Evolutionary conservation across 2,797 vertebrate genomes (phyloP).

Genomic region (Mus caroli): DNA sequence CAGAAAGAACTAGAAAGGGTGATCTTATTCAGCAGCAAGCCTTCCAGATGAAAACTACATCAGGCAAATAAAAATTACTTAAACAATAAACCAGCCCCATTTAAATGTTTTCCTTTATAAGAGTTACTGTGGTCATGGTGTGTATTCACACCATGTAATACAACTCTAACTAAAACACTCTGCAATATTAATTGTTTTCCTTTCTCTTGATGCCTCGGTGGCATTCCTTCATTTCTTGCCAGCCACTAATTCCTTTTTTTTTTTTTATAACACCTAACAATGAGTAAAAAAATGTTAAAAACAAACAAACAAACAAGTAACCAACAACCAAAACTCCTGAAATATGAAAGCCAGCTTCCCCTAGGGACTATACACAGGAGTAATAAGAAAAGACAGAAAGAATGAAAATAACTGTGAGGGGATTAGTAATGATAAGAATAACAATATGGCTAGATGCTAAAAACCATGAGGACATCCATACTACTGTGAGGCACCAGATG

Average conservation of each 20-base stretch:
- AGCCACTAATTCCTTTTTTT: background rate
- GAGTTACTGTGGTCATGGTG: background rate
- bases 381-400: too few relatives aligned
- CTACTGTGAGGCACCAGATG: background rate
- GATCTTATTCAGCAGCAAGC: background rate
- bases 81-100: background rate
- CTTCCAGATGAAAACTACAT: background rate
- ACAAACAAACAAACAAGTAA: background rate
- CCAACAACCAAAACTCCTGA: background rate
- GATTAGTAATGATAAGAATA: background rate
- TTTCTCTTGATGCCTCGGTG: background rate
- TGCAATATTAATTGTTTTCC: background rate
- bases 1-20: background rate
- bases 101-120: background rate
- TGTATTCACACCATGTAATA: background rate
- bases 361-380: background rate
- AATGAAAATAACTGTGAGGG: background rate
- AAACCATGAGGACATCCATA: background rate
- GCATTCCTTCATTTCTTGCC: background rate
- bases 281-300: background rate
- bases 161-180: background rate
- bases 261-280: constrained; percentile 12
- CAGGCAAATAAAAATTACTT: background rate
- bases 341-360: background rate
- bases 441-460: background rate